phyloP scores from a whole-genome alignment of 1,140 invertebrate genomes.

The Penaeus japonicus region DNA sequence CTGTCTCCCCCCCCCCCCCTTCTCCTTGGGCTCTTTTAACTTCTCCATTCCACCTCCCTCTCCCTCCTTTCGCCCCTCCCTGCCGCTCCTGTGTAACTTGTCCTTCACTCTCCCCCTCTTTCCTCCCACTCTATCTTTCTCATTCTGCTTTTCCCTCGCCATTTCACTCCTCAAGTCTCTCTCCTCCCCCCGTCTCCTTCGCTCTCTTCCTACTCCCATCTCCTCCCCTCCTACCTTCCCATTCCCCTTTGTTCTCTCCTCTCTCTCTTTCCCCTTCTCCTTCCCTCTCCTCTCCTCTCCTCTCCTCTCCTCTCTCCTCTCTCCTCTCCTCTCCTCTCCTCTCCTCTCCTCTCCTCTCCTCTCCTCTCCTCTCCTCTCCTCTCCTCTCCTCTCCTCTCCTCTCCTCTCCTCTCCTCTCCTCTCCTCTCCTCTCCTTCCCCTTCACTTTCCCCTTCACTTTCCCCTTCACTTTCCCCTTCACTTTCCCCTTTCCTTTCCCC shows the following conservation, averaged over 20 bases:
- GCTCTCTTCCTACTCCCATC: background rate
- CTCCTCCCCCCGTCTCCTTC: too few species aligned
- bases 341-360: too few species aligned
- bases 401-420: too few species aligned
- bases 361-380: too few species aligned
- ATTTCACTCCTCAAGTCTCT: too few species aligned
- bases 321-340: too few species aligned
- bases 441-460: background rate
- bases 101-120: background rate
- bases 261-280: background rate
- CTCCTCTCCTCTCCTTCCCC: background rate
- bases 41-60: background rate
- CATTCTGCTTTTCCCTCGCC: background rate
- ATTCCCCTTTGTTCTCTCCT: too few species aligned
- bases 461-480: background rate
- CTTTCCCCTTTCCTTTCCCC: too few species aligned
- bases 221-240: background rate
- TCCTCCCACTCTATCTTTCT: background rate
- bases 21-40: background rate
- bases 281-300: too few species aligned
- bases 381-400: too few species aligned
- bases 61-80: background rate
- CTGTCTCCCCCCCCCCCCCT: background rate
- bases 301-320: too few species aligned
- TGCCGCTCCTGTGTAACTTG: background rate